These are phyloP conservation scores for Anguilla marmorata DNA, from an alignment of 2,797 vertebrate genomes.

Conservation along the genomic window DNA sequence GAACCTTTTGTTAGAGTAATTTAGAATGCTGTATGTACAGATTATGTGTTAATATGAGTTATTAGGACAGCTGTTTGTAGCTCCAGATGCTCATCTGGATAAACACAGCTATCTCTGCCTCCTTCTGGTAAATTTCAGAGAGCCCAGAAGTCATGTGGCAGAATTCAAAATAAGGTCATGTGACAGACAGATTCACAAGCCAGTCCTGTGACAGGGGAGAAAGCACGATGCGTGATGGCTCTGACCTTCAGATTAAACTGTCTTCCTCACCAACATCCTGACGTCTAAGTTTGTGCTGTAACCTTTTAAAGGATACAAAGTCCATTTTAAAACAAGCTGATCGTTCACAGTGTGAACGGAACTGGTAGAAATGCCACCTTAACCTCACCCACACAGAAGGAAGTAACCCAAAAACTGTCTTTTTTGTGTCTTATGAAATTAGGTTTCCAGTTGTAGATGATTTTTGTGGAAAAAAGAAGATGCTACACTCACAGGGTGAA, in stretches of 20 bases:
- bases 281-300: neutral
- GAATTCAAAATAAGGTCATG: slow-evolving; percentile 4
- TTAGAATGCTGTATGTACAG: no score
- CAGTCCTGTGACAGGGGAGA: slow-evolving; percentile 1
- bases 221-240: neutral
- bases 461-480: neutral
- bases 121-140: neutral
- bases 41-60: no score
- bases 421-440: neutral
- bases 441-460: neutral
- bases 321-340: neutral
- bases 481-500: no score
- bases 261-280: neutral
- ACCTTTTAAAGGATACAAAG: neutral
- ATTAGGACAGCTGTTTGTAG: no score
- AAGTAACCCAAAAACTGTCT: neutral
- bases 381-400: neutral
- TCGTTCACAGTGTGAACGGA: neutral
- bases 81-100: neutral
- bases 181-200: neutral
- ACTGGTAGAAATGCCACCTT: neutral
- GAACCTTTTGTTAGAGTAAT: no score
- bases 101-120: neutral
- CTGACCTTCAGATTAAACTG: neutral
- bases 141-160: neutral